Evolutionary conservation across 2,113 vertebrate species (phyloP), one percentile per base, ranked within the genome.

Genomic region (Urocolius indicus): DNA sequence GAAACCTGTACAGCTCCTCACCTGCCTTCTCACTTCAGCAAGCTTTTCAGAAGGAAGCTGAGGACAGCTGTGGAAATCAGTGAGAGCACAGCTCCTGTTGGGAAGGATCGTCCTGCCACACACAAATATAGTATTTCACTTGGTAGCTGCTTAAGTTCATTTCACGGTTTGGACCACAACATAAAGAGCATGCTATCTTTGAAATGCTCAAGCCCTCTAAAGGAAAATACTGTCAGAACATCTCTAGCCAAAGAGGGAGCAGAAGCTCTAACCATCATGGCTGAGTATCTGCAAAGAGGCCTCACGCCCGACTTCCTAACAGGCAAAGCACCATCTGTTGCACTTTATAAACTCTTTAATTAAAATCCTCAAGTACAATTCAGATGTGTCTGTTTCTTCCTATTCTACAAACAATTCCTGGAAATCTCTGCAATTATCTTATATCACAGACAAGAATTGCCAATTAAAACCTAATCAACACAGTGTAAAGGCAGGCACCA

Each of bases 381-480:
- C 94, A 66, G 63, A 95, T 71, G 48, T 89, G 54, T 55, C 91
- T 69, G 45, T 59, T 94, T 87, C 81, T 84, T 96, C 84, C 38
- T 59, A 62, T 72, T 90, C 88, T 66, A 90, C 90, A 94, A 90
- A 91, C 75, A 71, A 61, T 75, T 92, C 91, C 89, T 92, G 74
- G 77, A 93, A 90, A 93, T 90, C 90, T 95, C 93, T 84, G 74
- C 91, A 92, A 95, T 97, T 94, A 96, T 89, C 95, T 95, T 91
- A 63, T 81, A 95, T 95, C 91, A 84, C 94, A 96, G 93, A 88
- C 94, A 94, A 93, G 97, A 95, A 96, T 48, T 94, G 89, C 89
- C 94, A 96, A 96, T 96, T 96, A 97, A 95, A 97, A 91, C 74
- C 76, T 85, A 95, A 95, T 93, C 90, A 95, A 86, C 88, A 57